Evolutionary conservation across 2,888 invertebrate species (phyloP), one percentile per base, ranked within the genome.

Genomic region (Candidula unifasciata): DNA sequence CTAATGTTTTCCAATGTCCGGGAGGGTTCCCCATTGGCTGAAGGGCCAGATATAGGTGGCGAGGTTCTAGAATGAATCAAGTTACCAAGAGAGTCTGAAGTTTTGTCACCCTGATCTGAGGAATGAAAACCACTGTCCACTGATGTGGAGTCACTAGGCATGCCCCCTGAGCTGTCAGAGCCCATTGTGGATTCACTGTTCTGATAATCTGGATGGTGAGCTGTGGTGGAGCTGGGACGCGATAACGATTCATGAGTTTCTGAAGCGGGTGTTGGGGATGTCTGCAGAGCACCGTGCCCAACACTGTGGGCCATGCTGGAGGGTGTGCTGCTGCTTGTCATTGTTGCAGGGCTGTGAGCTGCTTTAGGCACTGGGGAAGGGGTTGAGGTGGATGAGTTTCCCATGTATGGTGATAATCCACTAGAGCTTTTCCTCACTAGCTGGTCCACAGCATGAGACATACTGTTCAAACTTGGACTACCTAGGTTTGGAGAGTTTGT

Each of bases 391-490:
- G 83, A 52, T 27, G 52, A 30, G 33, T 82, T 78, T 24, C 78
- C 78, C 37, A 82, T 73, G 33, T 78, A 69, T 33, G 86, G 82
- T 35, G 81, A 57, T 77, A 83, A 37, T 18, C 78, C 80, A 30
- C 80, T 79, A 6, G 80, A 71, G 82, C 84, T 79, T 21, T 83
- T 80, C 27, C 85, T 83, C 33, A 85, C 85, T 79, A 88, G 81
- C 83, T 88, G 87, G 74, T 89, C 87, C 68, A 89, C 87, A 80
- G 88, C 84, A 52, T 87, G 86, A 37, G 87, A 86, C 88, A 88
- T 87, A 71, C 84, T 84, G 83, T 88, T 88, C 80, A 88, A 84
- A 77, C 87, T 86, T 66, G 87, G 87, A 76, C 85, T 88, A 68
- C 86, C 86, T n/a, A 85, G 71, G 77, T 86, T 87, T 52, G 86